These are phyloP conservation scores for Charina bottae DNA, from an alignment of 2,113 vertebrate genomes.

Conservation along the genomic window DNA sequence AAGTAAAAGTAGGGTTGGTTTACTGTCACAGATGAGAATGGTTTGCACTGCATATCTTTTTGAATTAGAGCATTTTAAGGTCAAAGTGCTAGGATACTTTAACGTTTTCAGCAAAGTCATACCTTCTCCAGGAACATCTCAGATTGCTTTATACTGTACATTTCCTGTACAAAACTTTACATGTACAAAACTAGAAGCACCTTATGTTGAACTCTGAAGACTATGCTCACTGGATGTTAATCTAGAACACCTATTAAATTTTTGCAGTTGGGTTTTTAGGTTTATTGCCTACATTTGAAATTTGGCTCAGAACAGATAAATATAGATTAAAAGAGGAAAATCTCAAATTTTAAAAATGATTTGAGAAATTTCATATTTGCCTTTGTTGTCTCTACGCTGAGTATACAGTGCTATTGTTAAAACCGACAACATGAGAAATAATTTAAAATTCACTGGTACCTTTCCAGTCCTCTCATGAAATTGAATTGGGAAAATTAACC, in stretches of 20 bases:
- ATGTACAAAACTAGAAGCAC: neutral
- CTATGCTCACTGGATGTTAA: neutral
- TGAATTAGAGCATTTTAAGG: neutral
- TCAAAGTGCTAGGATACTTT: neutral
- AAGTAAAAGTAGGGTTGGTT: neutral
- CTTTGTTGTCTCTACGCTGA: neutral
- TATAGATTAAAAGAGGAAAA: neutral
- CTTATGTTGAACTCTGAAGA: neutral
- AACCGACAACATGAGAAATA: neutral
- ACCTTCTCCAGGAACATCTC: neutral
- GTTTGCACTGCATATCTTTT: neutral
- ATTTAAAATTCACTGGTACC: neutral
- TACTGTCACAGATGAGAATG: neutral
- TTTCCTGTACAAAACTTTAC: neutral
- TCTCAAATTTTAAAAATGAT: neutral
- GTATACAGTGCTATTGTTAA: neutral
- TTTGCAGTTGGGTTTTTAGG: neutral
- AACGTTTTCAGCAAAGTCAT: too few species aligned
- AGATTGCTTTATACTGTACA: neutral
- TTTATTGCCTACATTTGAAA: neutral
- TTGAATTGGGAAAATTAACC: neutral
- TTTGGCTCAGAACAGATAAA: neutral
- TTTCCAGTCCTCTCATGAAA: neutral
- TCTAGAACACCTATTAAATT: neutral
- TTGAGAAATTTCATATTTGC: neutral